Evolutionary conservation across 2,797 vertebrate genomes (phyloP), one percentile per base, ranked within the genome.

Genomic region (Phataginus tetradactyla): DNA sequence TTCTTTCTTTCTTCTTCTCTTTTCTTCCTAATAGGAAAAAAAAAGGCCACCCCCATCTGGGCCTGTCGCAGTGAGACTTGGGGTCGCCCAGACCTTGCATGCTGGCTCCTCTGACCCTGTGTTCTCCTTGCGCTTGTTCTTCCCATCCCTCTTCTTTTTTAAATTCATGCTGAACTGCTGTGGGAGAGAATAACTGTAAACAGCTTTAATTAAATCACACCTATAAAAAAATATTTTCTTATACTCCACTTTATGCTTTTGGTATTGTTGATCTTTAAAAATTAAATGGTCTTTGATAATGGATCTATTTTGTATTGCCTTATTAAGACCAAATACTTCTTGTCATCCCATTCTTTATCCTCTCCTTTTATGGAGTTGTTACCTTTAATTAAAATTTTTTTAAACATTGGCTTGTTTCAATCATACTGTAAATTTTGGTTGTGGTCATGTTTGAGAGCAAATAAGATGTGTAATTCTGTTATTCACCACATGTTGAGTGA

Each of bases 281-380:
- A 98, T 97, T 96, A 98, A 97, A 97, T 75, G 91, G 86, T 98
- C 96, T 98, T 98, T 95, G 97, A 98, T 98, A 98, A 97, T 75
- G 94, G 97, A 98, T 97, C 96, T 97, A 96, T 98, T 98, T 98
- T 98, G 94, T 98, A 98, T 98, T 98, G 98, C 98, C 98, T 98
- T 97, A 96, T 98, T 98, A 96, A 98, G 97, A 97, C 97, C 96
- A 98, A 97, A 96, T 90, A 94, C 96, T 97, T 96, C 93, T 92
- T 96, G 96, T 97, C 97, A 96, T 91, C 96, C 95, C 97, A 84
- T 95, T 94, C 96, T 94, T 89, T 93, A 68, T 34, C 97, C 94
- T 96, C 68, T 96, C 87, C 91, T 97, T 96, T 97, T 96, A 84
- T 90, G 96, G 97, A 96, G 85, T 74, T 96, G 94, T 97, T 97